Evolutionary conservation across 2,113 vertebrate species (phyloP).

Genomic region (Plotosus lineatus): DNA sequence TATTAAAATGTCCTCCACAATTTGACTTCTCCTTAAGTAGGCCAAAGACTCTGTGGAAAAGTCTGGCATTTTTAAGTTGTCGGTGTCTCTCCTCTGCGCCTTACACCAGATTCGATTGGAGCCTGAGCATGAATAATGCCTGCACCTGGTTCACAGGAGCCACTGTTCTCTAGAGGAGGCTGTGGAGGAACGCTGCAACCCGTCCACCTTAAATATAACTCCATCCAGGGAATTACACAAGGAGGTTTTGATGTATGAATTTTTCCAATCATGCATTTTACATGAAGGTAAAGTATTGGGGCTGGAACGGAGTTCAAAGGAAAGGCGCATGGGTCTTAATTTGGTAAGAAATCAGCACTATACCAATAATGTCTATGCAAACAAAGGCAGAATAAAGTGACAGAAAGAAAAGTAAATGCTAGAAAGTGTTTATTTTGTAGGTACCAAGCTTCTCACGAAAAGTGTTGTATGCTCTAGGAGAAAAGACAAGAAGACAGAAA

Average conservation of each 20-base stretch:
- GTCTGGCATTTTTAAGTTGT: slow-evolving; percentile 38
- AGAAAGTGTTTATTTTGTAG: slow-evolving; percentile 20
- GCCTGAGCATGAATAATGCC: slow-evolving; percentile 52
- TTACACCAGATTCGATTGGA: slow-evolving; percentile 3
- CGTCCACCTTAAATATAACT: slow-evolving; percentile 55
- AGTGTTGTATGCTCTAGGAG: neutral
- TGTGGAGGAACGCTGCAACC: slow-evolving; percentile 47
- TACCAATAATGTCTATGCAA: neutral
- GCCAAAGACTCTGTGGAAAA: slow-evolving; percentile 50
- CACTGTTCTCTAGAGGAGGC: slow-evolving; percentile 39
- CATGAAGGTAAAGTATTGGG: slow-evolving; percentile 37
- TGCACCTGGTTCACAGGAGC: slow-evolving; percentile 49
- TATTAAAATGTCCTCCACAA: slow-evolving; percentile 47
- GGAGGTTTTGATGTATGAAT: slow-evolving; percentile 42
- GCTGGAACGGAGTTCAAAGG: slow-evolving; percentile 8
- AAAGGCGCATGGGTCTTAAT: slow-evolving; percentile 6
- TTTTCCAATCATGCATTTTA: slow-evolving; percentile 49
- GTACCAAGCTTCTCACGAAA: neutral
- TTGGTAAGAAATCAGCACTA: neutral
- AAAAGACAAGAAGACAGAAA: neutral
- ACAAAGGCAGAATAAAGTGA: neutral
- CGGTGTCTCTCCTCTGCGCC: slow-evolving; percentile 10
- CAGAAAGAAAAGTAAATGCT: neutral
- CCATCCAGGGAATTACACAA: slow-evolving; percentile 41
- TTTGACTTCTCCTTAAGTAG: slow-evolving; percentile 50